Evolutionary conservation across 2,888 invertebrate genomes (phyloP).

Genomic region (Ochropacha duplaris): DNA sequence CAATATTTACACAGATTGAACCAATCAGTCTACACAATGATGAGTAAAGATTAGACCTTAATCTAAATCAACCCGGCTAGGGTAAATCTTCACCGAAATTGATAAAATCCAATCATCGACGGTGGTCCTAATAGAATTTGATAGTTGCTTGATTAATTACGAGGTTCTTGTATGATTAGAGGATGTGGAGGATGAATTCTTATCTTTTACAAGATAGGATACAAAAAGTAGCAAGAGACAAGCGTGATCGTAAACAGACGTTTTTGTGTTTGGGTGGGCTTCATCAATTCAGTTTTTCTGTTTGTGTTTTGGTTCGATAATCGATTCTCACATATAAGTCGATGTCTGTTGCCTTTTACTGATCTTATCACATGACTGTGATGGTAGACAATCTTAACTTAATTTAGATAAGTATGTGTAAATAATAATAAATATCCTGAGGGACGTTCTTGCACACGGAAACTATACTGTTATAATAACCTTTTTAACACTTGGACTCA

Average conservation of each 20-base stretch:
- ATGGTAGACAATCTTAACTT: not conserved
- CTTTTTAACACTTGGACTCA: too few relatives aligned
- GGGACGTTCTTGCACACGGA: too few relatives aligned
- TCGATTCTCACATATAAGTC: not conserved
- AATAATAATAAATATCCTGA: too few relatives aligned
- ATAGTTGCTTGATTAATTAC: conserved; percentile 67
- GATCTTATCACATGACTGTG: not conserved
- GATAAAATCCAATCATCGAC: conserved; percentile 35
- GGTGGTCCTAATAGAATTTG: conserved; percentile 63
- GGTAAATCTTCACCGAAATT: not conserved
- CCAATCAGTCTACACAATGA: not conserved
- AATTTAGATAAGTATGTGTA: too few relatives aligned
- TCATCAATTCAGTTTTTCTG: conserved; percentile 5
- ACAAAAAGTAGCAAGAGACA: not conserved
- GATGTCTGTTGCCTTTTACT: not conserved
- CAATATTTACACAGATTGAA: not conserved
- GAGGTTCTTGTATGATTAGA: conserved; percentile 45
- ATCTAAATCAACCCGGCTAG: not conserved
- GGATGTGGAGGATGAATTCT: conserved; percentile 48
- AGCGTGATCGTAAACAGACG: conserved; percentile 26
- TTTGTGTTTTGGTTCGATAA: not conserved
- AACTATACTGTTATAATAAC: too few relatives aligned
- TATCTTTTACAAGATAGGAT: conserved; percentile 46
- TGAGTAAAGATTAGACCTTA: not conserved
- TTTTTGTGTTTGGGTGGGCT: conserved; percentile 28